Evolutionary conservation across 1,140 invertebrate genomes (phyloP), one percentile per base, ranked within the genome.

Genomic region (Anastrepha ludens): DNA sequence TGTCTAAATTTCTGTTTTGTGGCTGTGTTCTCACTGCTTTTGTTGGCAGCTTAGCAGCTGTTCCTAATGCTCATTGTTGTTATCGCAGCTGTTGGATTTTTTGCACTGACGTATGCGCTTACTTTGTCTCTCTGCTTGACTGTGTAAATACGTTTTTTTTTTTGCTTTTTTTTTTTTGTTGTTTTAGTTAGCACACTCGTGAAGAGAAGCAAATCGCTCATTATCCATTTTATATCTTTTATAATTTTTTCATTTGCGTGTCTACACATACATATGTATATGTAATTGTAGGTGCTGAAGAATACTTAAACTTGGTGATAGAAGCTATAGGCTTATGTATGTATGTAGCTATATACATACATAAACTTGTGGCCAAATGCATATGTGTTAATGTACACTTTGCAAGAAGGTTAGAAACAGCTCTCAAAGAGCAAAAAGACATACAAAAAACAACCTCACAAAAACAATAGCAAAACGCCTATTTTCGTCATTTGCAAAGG

Each of bases 401-500:
- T 29, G 1, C 29, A 29, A 29, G 29, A 29, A 29, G 29, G 29
- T 0, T 0, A 29, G 11, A 55, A 55, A 11, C 50, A 55, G 7
- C 64, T 9, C 64, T 20, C 20, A 41, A 29, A 67, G 29, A 29
- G 64, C 39, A 67, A 11, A 20, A 67, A 67, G 39, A 39, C 9
- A 67, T 20, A 41, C 29, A 29, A 29, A 67, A 39, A 65, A 29
- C 50, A 29, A 20, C 29, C 7, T n/a, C 9, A 67, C 15, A 47
- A 74, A 70, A 74, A 74, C 67, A 44, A 44, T 17, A 7, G 11
- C 39, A 74, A 47, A 74, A 74, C 67, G 41, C 67, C 44, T 41
- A 74, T 9, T 74, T 41, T n/a, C 5, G 29, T 47, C 13, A 13
- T 58, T 81, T 55, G 47, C 20, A 29, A 81, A 44, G 39, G n/a